Percentiles rank a stretch among this genome's conserved stretches.
These are phyloP conservation scores for Callionymus lyra DNA, from an alignment of 2,113 vertebrate species.

Conservation along the genomic window DNA sequence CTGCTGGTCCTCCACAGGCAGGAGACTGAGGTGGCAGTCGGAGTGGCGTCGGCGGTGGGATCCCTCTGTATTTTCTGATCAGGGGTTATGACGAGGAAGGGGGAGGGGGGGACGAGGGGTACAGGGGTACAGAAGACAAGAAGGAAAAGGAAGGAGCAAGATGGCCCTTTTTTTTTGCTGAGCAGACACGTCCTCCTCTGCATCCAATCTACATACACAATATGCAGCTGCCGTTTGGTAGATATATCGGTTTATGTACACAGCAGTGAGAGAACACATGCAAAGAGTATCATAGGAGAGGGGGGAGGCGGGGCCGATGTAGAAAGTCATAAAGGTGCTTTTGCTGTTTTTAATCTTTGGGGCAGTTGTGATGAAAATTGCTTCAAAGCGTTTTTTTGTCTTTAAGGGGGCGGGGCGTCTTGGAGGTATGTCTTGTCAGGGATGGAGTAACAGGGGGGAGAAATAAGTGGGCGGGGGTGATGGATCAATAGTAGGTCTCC, in stretches of 20 bases:
- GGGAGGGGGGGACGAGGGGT: slow-evolving; percentile 15
- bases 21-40: slow-evolving; percentile 42
- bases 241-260: slow-evolving; percentile 72
- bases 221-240: slow-evolving; percentile 71
- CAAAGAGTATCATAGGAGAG: slow-evolving; percentile 68
- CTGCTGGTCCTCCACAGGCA: slow-evolving; percentile 36
- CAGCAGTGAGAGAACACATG: slow-evolving; percentile 71
- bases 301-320: slow-evolving; percentile 41
- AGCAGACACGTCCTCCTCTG: slow-evolving; percentile 53
- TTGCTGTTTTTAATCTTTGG: slow-evolving; percentile 65
- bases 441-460: slow-evolving; percentile 39
- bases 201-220: slow-evolving; percentile 67
- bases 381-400: slow-evolving; percentile 60
- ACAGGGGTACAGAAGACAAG: slow-evolving; percentile 5
- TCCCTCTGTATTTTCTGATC: slow-evolving; percentile 50
- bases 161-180: slow-evolving; percentile 59
- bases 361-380: slow-evolving; percentile 65
- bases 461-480: slow-evolving; percentile 39
- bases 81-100: slow-evolving; percentile 40
- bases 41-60: slow-evolving; percentile 44
- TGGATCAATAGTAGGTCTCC: slow-evolving; percentile 80
- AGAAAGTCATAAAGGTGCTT: slow-evolving; percentile 63
- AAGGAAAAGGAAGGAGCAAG: slow-evolving; percentile 34
- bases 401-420: slow-evolving; percentile 40
- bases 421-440: slow-evolving; percentile 48